Conservation (phyloP, 2,113 vertebrate species). For the Mionectes macconnelli region DNA sequence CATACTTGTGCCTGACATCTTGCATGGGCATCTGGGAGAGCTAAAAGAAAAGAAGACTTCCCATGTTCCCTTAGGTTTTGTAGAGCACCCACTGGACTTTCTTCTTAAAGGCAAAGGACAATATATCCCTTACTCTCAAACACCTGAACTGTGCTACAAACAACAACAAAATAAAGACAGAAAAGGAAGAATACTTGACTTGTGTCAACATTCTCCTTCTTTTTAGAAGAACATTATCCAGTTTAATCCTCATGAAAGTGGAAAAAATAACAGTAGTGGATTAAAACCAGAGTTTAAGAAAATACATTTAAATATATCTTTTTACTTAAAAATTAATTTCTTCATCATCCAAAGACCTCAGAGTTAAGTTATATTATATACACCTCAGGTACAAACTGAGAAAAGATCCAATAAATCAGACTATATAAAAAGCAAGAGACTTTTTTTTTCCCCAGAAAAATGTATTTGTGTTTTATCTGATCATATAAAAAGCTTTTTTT, state of each 20-base stretch:
- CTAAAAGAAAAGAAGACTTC: neutral
- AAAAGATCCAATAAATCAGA: conserved; percentile 68
- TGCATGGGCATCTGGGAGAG: neutral
- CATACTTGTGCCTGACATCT: neutral
- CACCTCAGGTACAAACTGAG: conserved; percentile 69
- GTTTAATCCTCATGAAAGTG: conserved; percentile 43
- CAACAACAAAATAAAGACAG: neutral
- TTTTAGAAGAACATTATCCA: conserved; percentile 1
- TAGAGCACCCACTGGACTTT: neutral
- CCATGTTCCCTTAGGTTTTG: neutral
- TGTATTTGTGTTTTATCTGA: conserved; percentile 80
- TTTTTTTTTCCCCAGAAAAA: conserved; percentile 66
- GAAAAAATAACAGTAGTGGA: conserved; percentile 39
- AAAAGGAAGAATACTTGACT: neutral
- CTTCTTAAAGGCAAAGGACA: neutral
- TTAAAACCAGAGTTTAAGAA: conserved; percentile 63
- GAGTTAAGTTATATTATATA: conserved; percentile 57
- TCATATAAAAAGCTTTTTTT: conserved; percentile 84
- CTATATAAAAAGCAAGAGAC: conserved; percentile 73
- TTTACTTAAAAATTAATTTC: conserved; percentile 59
- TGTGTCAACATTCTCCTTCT: neutral
- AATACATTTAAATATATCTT: conserved; percentile 70
- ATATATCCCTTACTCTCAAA: neutral
- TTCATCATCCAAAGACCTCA: conserved; percentile 58
- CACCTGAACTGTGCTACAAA: neutral